Conservation (phyloP, 1,140 invertebrate species). For the Diachasmimorpha longicaudata region DNA sequence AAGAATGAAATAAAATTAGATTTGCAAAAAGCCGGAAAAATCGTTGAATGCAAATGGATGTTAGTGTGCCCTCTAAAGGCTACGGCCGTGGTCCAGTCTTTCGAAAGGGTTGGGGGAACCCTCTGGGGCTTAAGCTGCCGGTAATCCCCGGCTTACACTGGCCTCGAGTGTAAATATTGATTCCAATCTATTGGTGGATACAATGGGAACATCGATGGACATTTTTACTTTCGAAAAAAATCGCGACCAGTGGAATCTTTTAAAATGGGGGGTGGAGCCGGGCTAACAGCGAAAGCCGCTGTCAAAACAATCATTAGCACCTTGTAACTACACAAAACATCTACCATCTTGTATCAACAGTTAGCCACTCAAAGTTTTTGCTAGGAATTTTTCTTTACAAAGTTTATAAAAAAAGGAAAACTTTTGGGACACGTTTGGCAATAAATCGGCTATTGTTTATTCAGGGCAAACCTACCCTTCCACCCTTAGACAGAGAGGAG, state of each 20-base stretch:
- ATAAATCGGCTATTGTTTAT: no score
- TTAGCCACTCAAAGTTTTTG: background rate
- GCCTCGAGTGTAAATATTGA: constrained; percentile 56
- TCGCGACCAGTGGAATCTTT: background rate
- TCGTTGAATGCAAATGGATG: background rate
- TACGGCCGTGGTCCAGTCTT: constrained; percentile 23
- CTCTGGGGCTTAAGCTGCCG: constrained; percentile 33
- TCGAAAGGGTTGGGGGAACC: constrained; percentile 44
- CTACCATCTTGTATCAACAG: background rate
- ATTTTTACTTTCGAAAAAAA: background rate
- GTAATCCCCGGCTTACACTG: constrained; percentile 50
- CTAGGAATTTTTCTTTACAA: background rate
- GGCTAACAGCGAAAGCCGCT: constrained; percentile 33
- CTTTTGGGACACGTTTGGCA: background rate
- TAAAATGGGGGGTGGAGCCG: background rate
- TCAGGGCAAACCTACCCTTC: no score
- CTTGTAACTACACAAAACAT: constrained; percentile 23
- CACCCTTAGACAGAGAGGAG: no score
- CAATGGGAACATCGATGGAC: constrained; percentile 36
- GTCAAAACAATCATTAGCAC: constrained; percentile 54
- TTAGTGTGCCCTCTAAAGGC: background rate
- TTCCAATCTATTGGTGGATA: constrained; percentile 46
- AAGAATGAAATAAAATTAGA: background rate
- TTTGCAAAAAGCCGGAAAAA: background rate
- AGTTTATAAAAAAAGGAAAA: background rate